A percentile compares a stretch with the other conserved stretches of the same genome.
phyloP scores from a whole-genome alignment of 2,888 invertebrate species.

The Panzeria rudis region DNA sequence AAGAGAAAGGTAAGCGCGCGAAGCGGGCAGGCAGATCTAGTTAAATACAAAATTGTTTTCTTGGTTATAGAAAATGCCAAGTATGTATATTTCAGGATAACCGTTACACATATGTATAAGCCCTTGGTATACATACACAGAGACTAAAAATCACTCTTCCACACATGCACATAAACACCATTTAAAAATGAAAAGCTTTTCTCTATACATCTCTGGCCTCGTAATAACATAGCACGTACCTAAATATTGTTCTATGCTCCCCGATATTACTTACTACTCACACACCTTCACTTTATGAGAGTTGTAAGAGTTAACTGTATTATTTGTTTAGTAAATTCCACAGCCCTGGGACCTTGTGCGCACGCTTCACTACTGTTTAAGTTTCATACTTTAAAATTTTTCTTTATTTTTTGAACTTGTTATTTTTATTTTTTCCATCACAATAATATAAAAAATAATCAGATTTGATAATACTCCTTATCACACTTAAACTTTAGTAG shows the following conservation, averaged over 20 bases:
- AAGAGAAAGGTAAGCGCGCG: too few relatives aligned
- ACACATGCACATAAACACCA: neutral
- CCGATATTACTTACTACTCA: slow-evolving; percentile 15
- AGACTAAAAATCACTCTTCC: slow-evolving; percentile 22
- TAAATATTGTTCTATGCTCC: slow-evolving; percentile 36
- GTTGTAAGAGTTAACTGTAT: slow-evolving; percentile 16
- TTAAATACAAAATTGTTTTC: slow-evolving; percentile 6
- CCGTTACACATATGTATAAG: slow-evolving; percentile 75
- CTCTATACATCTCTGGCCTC: slow-evolving; percentile 14
- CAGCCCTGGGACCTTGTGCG: neutral
- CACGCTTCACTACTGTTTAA: slow-evolving; percentile 16
- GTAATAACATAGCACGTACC: slow-evolving; percentile 13
- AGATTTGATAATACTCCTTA: slow-evolving; percentile 19
- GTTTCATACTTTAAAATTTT: neutral
- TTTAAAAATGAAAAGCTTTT: slow-evolving; percentile 44
- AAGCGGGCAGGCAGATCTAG: too few relatives aligned
- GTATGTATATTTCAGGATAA: slow-evolving; percentile 42
- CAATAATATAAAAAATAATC: neutral
- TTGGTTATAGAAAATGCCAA: slow-evolving; percentile 37
- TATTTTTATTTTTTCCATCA: neutral
- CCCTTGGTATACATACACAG: slow-evolving; percentile 73
- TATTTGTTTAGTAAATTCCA: neutral
- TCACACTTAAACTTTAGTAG: neutral
- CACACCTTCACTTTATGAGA: slow-evolving; percentile 32
- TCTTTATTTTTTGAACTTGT: neutral